Conservation (phyloP, 2,888 invertebrate species). For the Cheilosia pagana region DNA sequence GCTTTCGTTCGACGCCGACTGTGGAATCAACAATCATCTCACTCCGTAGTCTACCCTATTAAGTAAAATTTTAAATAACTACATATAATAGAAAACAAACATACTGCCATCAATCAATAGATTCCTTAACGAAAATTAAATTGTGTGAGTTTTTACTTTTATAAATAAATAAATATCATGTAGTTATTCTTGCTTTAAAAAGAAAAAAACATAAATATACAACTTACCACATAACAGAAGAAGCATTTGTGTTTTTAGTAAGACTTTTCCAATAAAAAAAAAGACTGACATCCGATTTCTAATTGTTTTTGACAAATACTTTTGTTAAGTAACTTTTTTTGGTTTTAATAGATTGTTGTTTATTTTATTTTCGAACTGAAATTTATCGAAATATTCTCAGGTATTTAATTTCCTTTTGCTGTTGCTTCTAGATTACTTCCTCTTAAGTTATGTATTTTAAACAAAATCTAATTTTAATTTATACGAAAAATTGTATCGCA, state of each 20-base stretch:
- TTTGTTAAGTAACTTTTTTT: constrained; percentile 15
- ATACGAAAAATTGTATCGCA: constrained; percentile 40
- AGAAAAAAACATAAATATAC: background rate
- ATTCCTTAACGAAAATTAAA: background rate
- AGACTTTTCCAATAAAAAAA: constrained; percentile 51
- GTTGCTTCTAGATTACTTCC: constrained; percentile 12
- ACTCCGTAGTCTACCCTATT: constrained; percentile 1
- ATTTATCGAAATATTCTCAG: constrained; percentile 44
- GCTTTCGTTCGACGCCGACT: background rate
- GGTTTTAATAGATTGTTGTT: background rate
- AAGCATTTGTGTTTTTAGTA: constrained; percentile 21
- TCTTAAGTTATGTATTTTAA: constrained; percentile 11
- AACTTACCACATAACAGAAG: background rate
- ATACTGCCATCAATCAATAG: constrained; percentile 41
- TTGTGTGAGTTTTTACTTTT: background rate
- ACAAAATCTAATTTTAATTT: constrained; percentile 7
- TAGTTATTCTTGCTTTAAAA: constrained; percentile 18
- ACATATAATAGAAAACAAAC: background rate
- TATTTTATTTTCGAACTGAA: constrained; percentile 8
- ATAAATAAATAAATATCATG: constrained; percentile 8
- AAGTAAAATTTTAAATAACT: background rate
- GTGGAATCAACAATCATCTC: background rate
- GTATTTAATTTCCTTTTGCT: constrained; percentile 29
- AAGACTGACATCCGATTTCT: constrained; percentile 49
- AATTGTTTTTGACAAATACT: constrained; percentile 28